A percentile compares a stretch with the other conserved stretches of the same genome.
Conservation (phyloP, 2,888 invertebrate genomes). For the Pelosia muscerda region DNA sequence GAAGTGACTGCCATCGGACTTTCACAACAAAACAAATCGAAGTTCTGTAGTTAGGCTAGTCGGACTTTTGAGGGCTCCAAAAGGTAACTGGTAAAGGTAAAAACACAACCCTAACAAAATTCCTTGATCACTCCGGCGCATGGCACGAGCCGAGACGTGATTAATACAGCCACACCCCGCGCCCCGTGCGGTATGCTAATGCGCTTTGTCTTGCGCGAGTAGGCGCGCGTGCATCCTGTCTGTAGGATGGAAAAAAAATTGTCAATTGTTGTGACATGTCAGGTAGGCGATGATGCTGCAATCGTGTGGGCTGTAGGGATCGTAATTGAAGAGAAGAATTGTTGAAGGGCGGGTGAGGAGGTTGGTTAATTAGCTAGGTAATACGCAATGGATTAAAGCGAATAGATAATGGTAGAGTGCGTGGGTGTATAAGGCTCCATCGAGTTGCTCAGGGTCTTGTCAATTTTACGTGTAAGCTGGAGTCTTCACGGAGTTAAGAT, state of each 20-base stretch:
- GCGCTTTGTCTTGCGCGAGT: conserved; percentile 76
- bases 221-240: conserved; percentile 79
- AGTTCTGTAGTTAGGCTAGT: too few species aligned
- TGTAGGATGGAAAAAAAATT: conserved; percentile 69
- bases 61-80: too few species aligned
- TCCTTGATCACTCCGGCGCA: conserved; percentile 55
- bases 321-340: conserved; percentile 38
- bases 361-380: conserved; percentile 17
- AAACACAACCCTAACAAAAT: conserved; percentile 44
- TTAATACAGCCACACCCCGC: conserved; percentile 75
- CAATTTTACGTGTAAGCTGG: too few species aligned
- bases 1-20: too few species aligned
- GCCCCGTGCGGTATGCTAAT: conserved; percentile 72
- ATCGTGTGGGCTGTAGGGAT: conserved; percentile 49
- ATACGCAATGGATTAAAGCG: background rate
- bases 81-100: too few species aligned
- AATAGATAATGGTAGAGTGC: background rate
- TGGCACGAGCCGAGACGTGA: conserved; percentile 72
- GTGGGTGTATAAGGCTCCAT: too few species aligned
- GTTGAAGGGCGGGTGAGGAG: conserved; percentile 22
- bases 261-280: conserved; percentile 72
- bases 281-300: conserved; percentile 59
- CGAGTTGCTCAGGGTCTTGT: too few species aligned
- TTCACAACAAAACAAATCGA: too few species aligned
- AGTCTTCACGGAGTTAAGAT: too few species aligned